Evolutionary conservation across 2,888 invertebrate genomes (phyloP).

Genomic region (Xanthorhoe spadicearia): DNA sequence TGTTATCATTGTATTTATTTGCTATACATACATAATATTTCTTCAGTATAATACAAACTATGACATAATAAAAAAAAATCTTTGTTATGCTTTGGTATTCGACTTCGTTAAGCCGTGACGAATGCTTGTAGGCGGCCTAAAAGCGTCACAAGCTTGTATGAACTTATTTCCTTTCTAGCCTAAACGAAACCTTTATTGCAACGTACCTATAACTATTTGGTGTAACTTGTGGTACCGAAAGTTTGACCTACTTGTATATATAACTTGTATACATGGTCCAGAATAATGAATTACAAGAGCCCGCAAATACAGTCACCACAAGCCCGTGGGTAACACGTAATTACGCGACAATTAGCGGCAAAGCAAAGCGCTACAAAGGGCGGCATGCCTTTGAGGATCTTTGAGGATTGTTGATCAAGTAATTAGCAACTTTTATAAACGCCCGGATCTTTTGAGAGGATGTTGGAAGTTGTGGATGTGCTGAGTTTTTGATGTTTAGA

Average conservation of each 20-base stretch:
- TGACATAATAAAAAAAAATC: background rate
- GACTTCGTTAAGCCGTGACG: too few relatives aligned
- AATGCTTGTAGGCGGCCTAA: too few relatives aligned
- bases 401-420: conserved; percentile 77
- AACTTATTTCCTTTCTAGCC: background rate
- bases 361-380: conserved; percentile 53
- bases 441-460: conserved; percentile 29
- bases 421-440: conserved; percentile 75
- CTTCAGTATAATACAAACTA: too few relatives aligned
- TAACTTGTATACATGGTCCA: background rate
- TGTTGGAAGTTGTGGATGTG: conserved; percentile 28
- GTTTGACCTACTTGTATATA: background rate
- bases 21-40: too few relatives aligned
- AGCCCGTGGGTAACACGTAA: conserved; percentile 32
- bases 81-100: background rate
- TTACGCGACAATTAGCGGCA: conserved; percentile 43
- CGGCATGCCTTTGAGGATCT: conserved; percentile 69
- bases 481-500: background rate
- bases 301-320: conserved; percentile 29
- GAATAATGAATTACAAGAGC: background rate
- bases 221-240: background rate
- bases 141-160: background rate
- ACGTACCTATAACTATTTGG: too few relatives aligned
- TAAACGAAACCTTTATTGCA: background rate
- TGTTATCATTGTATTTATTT: background rate